phyloP scores from a whole-genome alignment of 2,797 vertebrate genomes.

The Psittacula derbiana region DNA sequence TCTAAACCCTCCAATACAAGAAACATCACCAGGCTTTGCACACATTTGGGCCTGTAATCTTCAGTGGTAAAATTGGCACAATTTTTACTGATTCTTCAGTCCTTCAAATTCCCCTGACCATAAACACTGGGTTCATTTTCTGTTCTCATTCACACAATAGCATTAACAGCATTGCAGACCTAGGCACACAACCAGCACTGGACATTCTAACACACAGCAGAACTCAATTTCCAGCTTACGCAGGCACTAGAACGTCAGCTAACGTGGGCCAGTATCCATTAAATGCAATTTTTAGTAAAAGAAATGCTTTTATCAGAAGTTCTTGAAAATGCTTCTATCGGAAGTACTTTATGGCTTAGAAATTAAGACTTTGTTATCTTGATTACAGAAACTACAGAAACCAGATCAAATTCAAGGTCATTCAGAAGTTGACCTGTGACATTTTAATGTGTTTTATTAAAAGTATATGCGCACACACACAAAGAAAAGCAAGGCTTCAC shows the following conservation, averaged over 20 bases:
- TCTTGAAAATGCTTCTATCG: background rate
- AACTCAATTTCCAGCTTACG: background rate
- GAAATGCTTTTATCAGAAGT: background rate
- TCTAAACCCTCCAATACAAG: background rate
- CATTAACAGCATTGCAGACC: background rate
- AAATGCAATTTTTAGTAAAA: background rate
- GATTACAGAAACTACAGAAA: background rate
- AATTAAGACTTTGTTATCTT: background rate
- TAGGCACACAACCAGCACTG: background rate
- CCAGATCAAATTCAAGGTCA: background rate
- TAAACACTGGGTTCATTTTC: background rate
- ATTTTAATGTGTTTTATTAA: background rate
- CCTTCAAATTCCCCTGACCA: background rate
- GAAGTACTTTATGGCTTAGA: background rate
- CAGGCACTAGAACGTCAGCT: background rate
- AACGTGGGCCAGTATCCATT: background rate
- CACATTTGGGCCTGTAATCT: background rate
- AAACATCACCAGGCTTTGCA: background rate
- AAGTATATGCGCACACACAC: fast-evolving
- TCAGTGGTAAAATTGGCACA: background rate
- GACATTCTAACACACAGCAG: background rate
- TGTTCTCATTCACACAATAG: background rate
- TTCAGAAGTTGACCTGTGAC: background rate
- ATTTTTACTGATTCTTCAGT: background rate
- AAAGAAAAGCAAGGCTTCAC: background rate